Conservation (phyloP, 2,797 vertebrate genomes). For the Rhodeus uyekii region DNA sequence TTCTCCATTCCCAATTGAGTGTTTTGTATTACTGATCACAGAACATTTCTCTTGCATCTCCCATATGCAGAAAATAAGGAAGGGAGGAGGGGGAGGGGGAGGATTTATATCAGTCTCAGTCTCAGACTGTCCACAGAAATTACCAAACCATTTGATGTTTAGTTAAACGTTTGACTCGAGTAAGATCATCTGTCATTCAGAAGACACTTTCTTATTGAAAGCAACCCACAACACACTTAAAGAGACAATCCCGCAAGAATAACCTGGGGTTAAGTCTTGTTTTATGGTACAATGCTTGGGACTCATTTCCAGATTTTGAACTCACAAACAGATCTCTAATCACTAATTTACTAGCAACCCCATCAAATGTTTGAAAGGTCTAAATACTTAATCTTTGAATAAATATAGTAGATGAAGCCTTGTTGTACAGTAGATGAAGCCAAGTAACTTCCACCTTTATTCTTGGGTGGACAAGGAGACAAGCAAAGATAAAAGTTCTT, state of each 20-base stretch:
- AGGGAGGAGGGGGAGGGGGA: too few relatives aligned
- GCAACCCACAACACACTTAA: neutral
- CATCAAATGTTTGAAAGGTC: neutral
- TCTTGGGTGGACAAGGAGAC: too few relatives aligned
- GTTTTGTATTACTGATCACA: neutral
- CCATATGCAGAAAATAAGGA: neutral
- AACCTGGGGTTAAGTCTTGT: slow-evolving; percentile 3
- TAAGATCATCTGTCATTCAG: neutral
- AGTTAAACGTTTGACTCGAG: neutral
- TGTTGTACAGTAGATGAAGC: too few relatives aligned
- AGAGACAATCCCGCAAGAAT: neutral
- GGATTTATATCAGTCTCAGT: too few relatives aligned
- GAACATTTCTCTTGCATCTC: neutral
- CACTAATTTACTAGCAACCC: neutral
- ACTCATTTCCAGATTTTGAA: slow-evolving; percentile 25
- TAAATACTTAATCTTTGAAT: neutral
- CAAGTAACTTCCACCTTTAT: too few relatives aligned
- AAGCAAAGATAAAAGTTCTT: too few relatives aligned
- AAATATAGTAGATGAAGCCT: too few relatives aligned
- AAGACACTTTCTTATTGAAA: slow-evolving; percentile 5
- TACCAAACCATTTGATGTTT: neutral
- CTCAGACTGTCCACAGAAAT: neutral
- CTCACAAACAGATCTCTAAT: neutral
- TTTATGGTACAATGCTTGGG: neutral
- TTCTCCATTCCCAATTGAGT: neutral